Evolutionary conservation across 2,797 vertebrate species (phyloP), one percentile per base, ranked within the genome.

Genomic region (Sebastes steindachneri): DNA sequence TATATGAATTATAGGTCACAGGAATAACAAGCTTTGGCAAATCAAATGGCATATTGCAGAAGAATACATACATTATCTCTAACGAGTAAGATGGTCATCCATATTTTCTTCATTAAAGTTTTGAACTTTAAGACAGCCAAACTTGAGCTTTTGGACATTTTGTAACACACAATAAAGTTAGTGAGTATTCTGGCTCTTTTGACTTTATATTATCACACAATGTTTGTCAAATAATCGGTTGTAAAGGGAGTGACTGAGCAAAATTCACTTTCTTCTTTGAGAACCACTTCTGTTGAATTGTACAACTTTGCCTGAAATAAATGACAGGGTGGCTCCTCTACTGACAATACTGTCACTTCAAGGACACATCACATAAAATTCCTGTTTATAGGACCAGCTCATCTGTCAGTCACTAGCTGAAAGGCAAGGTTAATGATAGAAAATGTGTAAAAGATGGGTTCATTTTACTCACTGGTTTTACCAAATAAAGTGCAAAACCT

Each of bases 281-380:
- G 45, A 48, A 48, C 45, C 45, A 48, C 45, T 3, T 19, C 45
- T 48, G 7, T 48, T 48, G 45, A 48, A 48, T 48, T 48, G 45
- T 17, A 48, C 1, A 48, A 48, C 17, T 45, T 45, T 45, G 3
- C 15, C 41, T 0, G 0, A 45, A 45, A 45, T 45, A 19, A 48
- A 48, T 48, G 45, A 48, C 45, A 48, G 17, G 17, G 45, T 48
- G 17, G 45, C 45, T 48, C 45, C 45, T 48, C n/a, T 23, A 41
- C 33, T 25, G 33, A 57, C 54, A 72, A 59, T n/a, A 60, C 64
- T 75, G 14, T 55, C 53, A 83, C 17, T 73, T 33, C 65, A 87
- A 68, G 58, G 53, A 63, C 60, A 66, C 23, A 17, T 76, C 2
- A 58, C 5, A 75, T 41, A 35, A 9, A 1, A 9, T 68, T 29